A percentile compares a stretch with the other conserved stretches of the same genome.
These are phyloP conservation scores for Ictalurus punctatus DNA, from an alignment of 2,113 vertebrate species.

Conservation along the genomic window DNA sequence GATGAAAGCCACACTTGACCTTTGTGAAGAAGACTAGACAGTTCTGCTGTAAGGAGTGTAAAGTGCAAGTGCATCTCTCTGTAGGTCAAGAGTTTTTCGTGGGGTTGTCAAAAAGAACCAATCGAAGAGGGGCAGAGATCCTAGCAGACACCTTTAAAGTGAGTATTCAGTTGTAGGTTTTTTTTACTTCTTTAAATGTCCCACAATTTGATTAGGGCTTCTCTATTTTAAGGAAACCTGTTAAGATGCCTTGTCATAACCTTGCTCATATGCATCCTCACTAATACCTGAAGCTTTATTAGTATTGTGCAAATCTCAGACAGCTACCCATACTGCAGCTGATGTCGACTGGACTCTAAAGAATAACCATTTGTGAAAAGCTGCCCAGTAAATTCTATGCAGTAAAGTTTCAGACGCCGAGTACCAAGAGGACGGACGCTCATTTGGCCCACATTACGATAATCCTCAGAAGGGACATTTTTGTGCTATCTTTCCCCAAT, in stretches of 20 bases:
- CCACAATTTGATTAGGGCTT: not conserved
- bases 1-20: not conserved
- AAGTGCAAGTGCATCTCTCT: conserved; percentile 48
- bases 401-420: not conserved
- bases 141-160: conserved; percentile 97
- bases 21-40: not conserved
- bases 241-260: not conserved
- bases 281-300: not conserved
- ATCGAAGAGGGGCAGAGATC: conserved; percentile 97
- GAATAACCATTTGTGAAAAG: not conserved
- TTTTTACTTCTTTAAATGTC: not conserved
- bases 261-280: not conserved
- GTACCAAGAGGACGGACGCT: not conserved
- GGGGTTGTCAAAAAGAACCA: conserved; percentile 94
- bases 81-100: conserved; percentile 96
- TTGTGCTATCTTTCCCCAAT: conserved; percentile 45
- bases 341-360: not conserved
- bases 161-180: conserved; percentile 44
- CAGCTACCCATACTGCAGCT: not conserved
- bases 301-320: not conserved
- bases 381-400: not conserved
- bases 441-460: conserved; percentile 1
- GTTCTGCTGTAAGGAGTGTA: not conserved
- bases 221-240: not conserved
- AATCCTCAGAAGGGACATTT: conserved; percentile 46